Base-by-base conservation (phyloP, 2,888 invertebrate species). In the Sphinx pinastri region DNA sequence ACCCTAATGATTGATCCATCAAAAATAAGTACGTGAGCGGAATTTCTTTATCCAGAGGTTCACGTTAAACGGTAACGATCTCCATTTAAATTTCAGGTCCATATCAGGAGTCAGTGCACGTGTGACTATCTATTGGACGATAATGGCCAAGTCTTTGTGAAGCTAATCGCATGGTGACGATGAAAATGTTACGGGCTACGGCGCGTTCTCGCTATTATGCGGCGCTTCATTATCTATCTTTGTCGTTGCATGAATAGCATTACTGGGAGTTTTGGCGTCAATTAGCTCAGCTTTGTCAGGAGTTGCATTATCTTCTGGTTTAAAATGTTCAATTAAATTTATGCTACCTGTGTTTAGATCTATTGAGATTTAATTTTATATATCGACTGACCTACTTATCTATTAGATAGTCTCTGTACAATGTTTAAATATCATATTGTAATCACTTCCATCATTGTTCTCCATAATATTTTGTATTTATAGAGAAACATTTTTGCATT, bases 11-110 rank as follows among this genome's bases (percentile, higher is more conserved):
- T 63, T 47, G 63, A 63, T 63, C 63, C 63, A 63, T 63, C 63
- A 63, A 63, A 63, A 63, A 63, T 63, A 63, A 63, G 49, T 63
- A 63, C 63, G 63, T 63, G 63, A 63, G 47, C 13, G 49, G 63
- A 49, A 63, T 63, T 47, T 19, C 63, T 63, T 49, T 63, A 47
- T 58, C 14, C 31, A 58, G 11, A 63, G 63, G 45, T 63, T 19
- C 45, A 16, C 45, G 47, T 49, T 49, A 63, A 63, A 47, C 47
- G 47, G 63, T 74, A 73, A 74, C 75, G 71, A 73, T 67, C 70
- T 70, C 66, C 69, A 74, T 76, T 75, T 74, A 73, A 77, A 77
- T 74, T 76, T 72, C 72, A 74, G 60, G 58, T 70, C 57, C 45
- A 72, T 73, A 19, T 76, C 70, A 71, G 59, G 68, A 38, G 49